These are phyloP conservation scores for Acronicta aceris DNA, from an alignment of 2,888 invertebrate species.

Conservation along the genomic window DNA sequence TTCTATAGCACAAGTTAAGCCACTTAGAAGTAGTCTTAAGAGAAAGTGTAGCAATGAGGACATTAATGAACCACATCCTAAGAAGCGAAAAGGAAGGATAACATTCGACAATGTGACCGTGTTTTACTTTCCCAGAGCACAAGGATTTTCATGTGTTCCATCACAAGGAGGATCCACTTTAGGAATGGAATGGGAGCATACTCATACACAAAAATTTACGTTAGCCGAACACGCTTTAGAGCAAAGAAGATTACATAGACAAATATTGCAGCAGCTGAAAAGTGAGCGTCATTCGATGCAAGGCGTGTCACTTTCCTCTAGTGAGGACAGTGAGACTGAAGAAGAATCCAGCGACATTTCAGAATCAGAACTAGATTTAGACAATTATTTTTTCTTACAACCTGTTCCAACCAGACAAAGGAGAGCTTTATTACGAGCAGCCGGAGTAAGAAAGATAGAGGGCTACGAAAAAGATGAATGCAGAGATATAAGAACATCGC, in stretches of 20 bases:
- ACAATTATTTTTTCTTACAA: constrained; percentile 96
- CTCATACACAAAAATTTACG: constrained; percentile 93
- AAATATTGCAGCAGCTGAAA: constrained; percentile 92
- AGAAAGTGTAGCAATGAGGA: constrained; percentile 85
- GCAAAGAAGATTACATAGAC: constrained; percentile 95
- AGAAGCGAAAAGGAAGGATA: constrained; percentile 94
- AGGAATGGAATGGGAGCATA: constrained; percentile 95
- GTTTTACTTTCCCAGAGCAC: constrained; percentile 97
- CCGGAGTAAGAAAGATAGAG: constrained; percentile 98
- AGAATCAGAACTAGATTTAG: constrained; percentile 95
- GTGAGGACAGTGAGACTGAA: constrained; percentile 95
- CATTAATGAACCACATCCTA: constrained; percentile 81
- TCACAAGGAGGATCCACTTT: constrained; percentile 97
- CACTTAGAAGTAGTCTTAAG: constrained; percentile 91
- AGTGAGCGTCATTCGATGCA: constrained; percentile 91
- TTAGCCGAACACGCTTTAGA: constrained; percentile 96
- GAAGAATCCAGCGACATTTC: constrained; percentile 94
- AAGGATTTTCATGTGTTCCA: constrained; percentile 97
- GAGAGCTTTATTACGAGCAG: constrained; percentile 95
- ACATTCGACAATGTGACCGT: constrained; percentile 97
- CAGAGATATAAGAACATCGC: constrained; percentile 95
- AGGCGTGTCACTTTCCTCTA: constrained; percentile 91
- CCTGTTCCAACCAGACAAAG: constrained; percentile 98
- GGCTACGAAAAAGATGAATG: constrained; percentile 98
- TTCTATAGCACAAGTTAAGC: constrained; percentile 60